A percentile compares a stretch with the other conserved stretches of the same genome.
Conservation (phyloP, 37 sponge, comb jelly and placozoan species). For the Tethya wilhelma region DNA sequence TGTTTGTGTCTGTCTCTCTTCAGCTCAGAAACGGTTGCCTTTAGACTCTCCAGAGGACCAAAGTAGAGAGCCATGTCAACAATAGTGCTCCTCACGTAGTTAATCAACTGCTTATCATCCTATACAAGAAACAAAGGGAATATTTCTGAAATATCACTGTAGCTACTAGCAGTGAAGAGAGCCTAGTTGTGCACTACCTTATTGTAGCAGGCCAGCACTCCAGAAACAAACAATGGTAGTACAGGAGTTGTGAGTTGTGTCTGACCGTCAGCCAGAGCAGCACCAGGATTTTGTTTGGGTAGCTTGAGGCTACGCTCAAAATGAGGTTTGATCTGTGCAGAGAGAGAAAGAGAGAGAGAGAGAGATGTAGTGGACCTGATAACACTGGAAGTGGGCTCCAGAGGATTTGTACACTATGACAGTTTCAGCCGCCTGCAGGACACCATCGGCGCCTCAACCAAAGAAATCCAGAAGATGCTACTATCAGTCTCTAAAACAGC, state of each 20-base stretch:
- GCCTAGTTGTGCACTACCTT: constrained; percentile 30
- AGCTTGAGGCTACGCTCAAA: constrained; percentile 57
- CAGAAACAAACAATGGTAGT: constrained; percentile 66
- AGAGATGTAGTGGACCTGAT: background rate
- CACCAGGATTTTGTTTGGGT: constrained; percentile 43
- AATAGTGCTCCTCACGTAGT: constrained; percentile 23
- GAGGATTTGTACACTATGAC: no score
- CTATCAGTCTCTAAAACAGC: background rate
- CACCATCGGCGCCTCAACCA: no score
- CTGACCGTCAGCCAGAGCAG: constrained; percentile 59
- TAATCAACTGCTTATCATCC: constrained; percentile 33
- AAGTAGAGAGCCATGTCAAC: constrained; percentile 62
- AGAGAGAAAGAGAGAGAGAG: constrained; percentile 1
- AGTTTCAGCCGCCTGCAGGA: no score
- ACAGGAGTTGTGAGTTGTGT: constrained; percentile 67
- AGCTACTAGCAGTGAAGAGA: background rate
- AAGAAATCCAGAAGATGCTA: no score
- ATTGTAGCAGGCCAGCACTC: constrained; percentile 64
- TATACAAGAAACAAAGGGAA: background rate
- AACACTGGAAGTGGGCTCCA: no score
- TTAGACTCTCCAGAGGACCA: constrained; percentile 62
- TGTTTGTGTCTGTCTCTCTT: constrained; percentile 49
- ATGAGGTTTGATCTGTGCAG: constrained; percentile 58
- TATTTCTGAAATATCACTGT: background rate
- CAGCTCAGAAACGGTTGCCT: constrained; percentile 38